These are phyloP conservation scores for Phyllotis vaccarum DNA, from an alignment of 2,797 vertebrate genomes.

Conservation along the genomic window DNA sequence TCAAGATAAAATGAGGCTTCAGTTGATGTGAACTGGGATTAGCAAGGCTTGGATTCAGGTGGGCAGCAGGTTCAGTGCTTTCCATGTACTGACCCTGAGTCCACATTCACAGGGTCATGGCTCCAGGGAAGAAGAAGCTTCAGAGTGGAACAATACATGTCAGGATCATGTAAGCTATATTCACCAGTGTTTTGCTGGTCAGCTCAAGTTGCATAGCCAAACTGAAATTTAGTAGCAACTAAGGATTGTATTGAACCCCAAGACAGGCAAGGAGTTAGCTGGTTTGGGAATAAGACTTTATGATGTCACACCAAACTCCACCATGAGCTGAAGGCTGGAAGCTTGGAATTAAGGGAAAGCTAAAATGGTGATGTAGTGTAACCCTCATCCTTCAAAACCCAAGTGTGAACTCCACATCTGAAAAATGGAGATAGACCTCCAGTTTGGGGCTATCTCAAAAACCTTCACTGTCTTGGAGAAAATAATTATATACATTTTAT, in stretches of 20 bases:
- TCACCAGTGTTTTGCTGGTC: not conserved
- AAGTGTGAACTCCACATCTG: not conserved
- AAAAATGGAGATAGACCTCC: not conserved
- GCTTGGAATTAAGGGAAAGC: not conserved
- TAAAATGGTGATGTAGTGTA: not conserved
- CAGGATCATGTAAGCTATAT: not conserved
- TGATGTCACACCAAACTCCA: not conserved
- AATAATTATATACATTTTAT: not conserved
- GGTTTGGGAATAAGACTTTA: not conserved
- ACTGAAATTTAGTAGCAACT: not conserved
- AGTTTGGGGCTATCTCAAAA: not conserved
- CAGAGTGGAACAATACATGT: not conserved
- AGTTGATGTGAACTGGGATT: not conserved
- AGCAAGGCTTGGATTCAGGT: not conserved
- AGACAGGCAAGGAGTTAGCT: not conserved
- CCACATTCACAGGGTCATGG: not conserved
- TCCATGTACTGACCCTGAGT: not conserved
- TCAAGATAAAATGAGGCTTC: not conserved
- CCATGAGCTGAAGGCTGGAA: not conserved
- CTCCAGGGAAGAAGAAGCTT: not conserved
- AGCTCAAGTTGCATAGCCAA: not conserved
- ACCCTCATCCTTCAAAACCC: not conserved
- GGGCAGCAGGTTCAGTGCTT: not conserved
- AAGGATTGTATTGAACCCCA: not conserved
- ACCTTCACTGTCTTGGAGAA: not conserved